Conservation (phyloP, 2,888 invertebrate species). For the Rotaria sp. region DNA sequence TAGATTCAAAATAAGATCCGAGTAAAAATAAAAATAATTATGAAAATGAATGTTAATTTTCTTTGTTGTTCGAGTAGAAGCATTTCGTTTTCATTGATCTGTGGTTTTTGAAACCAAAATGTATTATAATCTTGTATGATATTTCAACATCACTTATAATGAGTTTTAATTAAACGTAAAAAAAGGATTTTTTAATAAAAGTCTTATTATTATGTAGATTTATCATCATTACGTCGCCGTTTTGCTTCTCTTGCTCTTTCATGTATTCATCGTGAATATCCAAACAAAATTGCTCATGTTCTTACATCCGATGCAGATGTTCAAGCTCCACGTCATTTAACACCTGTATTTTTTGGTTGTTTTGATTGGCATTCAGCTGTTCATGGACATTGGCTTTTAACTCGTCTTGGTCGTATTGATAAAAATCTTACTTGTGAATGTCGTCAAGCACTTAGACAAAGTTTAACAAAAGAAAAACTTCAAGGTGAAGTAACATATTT, state of each 20-base stretch:
- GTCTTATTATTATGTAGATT: too few species aligned
- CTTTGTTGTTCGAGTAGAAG: too few species aligned
- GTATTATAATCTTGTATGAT: too few species aligned
- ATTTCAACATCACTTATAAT: too few species aligned
- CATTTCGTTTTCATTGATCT: too few species aligned
- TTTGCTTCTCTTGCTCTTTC: not conserved
- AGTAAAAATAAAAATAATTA: too few species aligned
- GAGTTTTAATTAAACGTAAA: too few species aligned
- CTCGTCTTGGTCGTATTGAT: not conserved
- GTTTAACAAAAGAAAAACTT: slow-evolving; percentile 12
- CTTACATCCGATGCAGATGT: not conserved
- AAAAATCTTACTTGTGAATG: not conserved
- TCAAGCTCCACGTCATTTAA: not conserved
- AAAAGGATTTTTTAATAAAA: too few species aligned
- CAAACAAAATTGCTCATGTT: not conserved
- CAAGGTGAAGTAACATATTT: not conserved
- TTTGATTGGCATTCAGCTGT: slow-evolving; percentile 28
- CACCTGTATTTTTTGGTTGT: not conserved
- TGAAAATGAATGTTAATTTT: too few species aligned
- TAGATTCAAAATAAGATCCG: too few species aligned
- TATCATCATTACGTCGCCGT: not conserved
- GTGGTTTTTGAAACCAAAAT: too few species aligned
- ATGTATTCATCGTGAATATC: slow-evolving; percentile 30
- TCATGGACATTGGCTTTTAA: slow-evolving; percentile 26
- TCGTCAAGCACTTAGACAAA: not conserved